These are phyloP conservation scores for Drosophila quasianomalipes DNA, from an alignment of 2,888 invertebrate species.

Conservation along the genomic window DNA sequence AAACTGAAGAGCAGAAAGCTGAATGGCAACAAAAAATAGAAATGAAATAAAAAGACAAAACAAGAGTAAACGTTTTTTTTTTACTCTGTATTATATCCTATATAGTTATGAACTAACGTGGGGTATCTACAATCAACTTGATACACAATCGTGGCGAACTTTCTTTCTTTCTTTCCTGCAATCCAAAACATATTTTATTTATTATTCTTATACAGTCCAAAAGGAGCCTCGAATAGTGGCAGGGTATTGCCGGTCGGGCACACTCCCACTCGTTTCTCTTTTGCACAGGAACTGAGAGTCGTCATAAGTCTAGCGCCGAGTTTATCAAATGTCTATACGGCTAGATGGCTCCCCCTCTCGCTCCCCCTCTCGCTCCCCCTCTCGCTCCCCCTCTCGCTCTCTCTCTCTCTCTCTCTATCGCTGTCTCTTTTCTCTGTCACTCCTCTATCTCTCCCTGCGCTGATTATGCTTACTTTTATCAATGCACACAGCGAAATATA, in stretches of 20 bases:
- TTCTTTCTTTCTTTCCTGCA: not conserved
- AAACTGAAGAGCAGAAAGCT: conserved; percentile 18
- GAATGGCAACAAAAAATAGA: conserved; percentile 19
- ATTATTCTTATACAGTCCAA: not conserved
- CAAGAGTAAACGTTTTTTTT: conserved; percentile 23
- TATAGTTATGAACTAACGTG: not conserved
- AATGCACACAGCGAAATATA: conserved; percentile 3
- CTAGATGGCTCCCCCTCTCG: not conserved
- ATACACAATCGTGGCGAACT: not conserved
- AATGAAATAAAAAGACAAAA: conserved; percentile 34
- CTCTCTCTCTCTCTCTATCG: not conserved
- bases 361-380: not conserved
- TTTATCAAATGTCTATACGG: conserved; percentile 22
- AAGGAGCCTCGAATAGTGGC: no score
- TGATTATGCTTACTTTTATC: not conserved
- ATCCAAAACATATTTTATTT: not conserved
- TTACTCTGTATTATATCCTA: conserved; percentile 2
- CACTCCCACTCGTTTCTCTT: not conserved
- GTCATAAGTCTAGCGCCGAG: conserved; percentile 8
- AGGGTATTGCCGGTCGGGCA: not conserved
- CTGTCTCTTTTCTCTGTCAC: not conserved
- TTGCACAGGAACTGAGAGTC: not conserved
- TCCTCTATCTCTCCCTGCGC: no score
- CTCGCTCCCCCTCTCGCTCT: no score
- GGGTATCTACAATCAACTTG: not conserved